Evolutionary conservation across 2,113 vertebrate genomes (phyloP), one percentile per base, ranked within the genome.

Genomic region (Gadus chalcogrammus): DNA sequence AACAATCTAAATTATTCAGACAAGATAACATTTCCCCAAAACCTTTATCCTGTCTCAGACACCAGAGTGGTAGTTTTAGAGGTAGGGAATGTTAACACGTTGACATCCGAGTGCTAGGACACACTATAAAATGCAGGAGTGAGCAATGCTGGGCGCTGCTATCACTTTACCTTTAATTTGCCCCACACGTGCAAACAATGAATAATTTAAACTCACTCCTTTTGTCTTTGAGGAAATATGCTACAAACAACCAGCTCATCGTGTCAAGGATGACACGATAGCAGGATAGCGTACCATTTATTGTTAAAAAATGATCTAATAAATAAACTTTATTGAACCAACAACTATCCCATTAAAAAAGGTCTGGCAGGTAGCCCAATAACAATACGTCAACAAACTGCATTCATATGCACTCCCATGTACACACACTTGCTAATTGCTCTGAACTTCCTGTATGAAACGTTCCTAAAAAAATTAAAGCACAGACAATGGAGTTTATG

Each of bases 121-220:
- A 65, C 81, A 75, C 79, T 89, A 91, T 85, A 90, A 91, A 88
- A 92, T 90, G 82, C 76, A 87, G 82, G 79, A 85, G 87, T 61
- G 65, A 83, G 76, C 74, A 77, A 68, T 80, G 73, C 38, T 20
- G 73, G 71, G 68, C 68, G 61, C 76, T 66, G 70, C 75, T 85
- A 91, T 92, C 90, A 42, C 76, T 85, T 92, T 92, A 91, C 90
- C 77, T 86, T 85, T 86, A 89, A 89, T 89, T 86, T 83, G 85
- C 69, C 60, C 42, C 27, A 68, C 55, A 59, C 69, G 35, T 82
- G 87, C 70, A 65, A 60, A 12, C 55, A 59, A 86, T 92, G 71
- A 88, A 92, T 91, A 79, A 90, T 91, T 90, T 74, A 91, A 42
- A 35, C 20, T 56, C 60, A 70, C 70, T 80, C 76, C 71, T 73